Percentiles rank a stretch among this genome's conserved stretches.
phyloP scores from a whole-genome alignment of 2,797 vertebrate genomes.

The Emys orbicularis region DNA sequence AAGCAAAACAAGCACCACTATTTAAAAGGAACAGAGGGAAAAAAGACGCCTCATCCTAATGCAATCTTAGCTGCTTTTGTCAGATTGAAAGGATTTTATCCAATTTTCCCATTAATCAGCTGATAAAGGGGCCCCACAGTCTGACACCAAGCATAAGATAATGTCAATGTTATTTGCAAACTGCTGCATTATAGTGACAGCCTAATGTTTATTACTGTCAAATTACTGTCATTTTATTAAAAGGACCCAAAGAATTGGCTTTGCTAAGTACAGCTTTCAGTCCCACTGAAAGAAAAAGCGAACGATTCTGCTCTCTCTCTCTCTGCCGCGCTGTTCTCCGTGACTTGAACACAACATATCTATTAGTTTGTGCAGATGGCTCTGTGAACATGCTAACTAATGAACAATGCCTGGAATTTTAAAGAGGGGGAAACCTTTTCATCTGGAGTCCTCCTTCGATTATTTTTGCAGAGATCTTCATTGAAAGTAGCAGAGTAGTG shows the following conservation, averaged over 20 bases:
- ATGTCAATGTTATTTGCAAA: slow-evolving; percentile 66
- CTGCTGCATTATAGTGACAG: slow-evolving; percentile 41
- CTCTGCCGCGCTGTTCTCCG: accelerated
- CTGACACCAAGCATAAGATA: slow-evolving; percentile 63
- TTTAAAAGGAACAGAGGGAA: slow-evolving; percentile 20
- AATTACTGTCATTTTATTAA: slow-evolving; percentile 67
- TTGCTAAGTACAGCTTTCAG: slow-evolving; percentile 32
- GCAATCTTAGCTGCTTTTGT: slow-evolving; percentile 19
- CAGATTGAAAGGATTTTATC: slow-evolving; percentile 47
- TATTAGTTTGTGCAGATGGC: background rate
- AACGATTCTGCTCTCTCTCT: background rate
- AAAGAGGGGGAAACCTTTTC: background rate
- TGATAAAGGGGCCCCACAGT: slow-evolving; percentile 27
- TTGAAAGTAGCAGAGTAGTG: background rate
- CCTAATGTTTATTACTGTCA: slow-evolving; percentile 67
- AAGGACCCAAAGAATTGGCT: slow-evolving; percentile 54
- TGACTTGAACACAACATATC: background rate
- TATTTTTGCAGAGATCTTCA: background rate
- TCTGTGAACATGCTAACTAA: background rate
- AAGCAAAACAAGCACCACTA: background rate
- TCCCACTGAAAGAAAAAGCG: slow-evolving; percentile 17
- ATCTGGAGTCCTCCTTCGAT: background rate
- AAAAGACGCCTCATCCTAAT: background rate
- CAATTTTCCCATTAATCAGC: slow-evolving; percentile 60
- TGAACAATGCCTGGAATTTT: background rate